These are phyloP conservation scores for Delia radicum DNA, from an alignment of 1,140 invertebrate species.

Conservation along the genomic window DNA sequence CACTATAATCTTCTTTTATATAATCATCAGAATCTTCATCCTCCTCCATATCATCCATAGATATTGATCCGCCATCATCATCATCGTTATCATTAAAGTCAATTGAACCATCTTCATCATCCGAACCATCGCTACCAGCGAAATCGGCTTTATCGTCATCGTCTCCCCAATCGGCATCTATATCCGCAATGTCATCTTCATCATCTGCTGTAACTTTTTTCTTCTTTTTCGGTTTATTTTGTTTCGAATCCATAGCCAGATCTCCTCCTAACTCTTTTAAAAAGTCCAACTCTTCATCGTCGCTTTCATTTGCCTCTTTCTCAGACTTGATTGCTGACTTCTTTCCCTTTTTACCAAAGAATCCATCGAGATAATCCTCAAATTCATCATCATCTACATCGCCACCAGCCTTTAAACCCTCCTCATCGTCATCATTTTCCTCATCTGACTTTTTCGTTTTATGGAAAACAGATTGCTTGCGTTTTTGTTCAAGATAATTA, in stretches of 20 bases:
- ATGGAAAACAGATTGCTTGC: constrained; percentile 37
- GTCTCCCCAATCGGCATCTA: constrained; percentile 38
- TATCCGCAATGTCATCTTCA: constrained; percentile 38
- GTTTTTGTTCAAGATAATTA: constrained; percentile 53
- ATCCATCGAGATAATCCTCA: constrained; percentile 68
- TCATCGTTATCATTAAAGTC: constrained; percentile 41
- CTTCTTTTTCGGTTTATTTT: constrained; percentile 25
- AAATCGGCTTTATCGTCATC: constrained; percentile 44
- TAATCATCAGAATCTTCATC: too few species aligned
- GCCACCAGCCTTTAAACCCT: constrained; percentile 51
- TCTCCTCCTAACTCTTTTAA: constrained; percentile 46
- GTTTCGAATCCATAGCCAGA: constrained; percentile 38
- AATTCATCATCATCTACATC: constrained; percentile 90
- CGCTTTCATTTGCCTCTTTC: constrained; percentile 53
- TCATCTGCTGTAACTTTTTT: constrained; percentile 42
- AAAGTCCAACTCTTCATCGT: constrained; percentile 52
- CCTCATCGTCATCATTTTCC: constrained; percentile 48
- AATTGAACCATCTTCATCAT: constrained; percentile 46
- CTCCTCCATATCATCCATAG: constrained; percentile 31
- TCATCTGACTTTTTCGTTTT: constrained; percentile 36
- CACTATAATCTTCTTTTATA: background rate
- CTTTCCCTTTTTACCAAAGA: constrained; percentile 59
- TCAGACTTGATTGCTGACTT: constrained; percentile 40
- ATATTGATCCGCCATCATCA: constrained; percentile 36
- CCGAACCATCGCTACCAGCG: constrained; percentile 50